A percentile compares a stretch with the other conserved stretches of the same genome.
These are phyloP conservation scores for Drosophila recens DNA, from an alignment of 2,888 invertebrate species.

Conservation along the genomic window DNA sequence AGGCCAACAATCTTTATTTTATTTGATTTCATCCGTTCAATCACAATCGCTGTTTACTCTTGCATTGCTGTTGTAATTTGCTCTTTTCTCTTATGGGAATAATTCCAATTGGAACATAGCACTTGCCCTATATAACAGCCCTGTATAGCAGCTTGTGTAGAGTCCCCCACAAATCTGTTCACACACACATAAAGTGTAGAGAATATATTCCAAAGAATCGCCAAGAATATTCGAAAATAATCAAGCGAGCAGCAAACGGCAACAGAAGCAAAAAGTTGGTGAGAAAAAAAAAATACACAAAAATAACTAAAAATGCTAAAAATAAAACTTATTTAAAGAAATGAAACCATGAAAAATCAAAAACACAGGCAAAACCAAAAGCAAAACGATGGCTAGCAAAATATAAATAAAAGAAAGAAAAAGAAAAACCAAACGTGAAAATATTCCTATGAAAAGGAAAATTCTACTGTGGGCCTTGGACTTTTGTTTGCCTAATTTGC, in stretches of 20 bases:
- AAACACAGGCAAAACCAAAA: constrained; percentile 66
- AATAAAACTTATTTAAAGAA: constrained; percentile 84
- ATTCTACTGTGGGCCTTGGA: constrained; percentile 40
- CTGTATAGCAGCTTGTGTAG: constrained; percentile 19
- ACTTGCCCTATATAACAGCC: too few relatives aligned
- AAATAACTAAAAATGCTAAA: constrained; percentile 82
- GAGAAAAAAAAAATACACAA: constrained; percentile 70
- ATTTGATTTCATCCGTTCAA: constrained; percentile 40
- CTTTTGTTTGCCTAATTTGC: constrained; percentile 52
- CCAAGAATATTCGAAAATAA: constrained; percentile 67
- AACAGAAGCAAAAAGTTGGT: constrained; percentile 54
- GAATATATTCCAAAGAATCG: constrained; percentile 69
- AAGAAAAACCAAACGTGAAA: constrained; percentile 33
- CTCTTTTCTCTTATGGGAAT: not conserved
- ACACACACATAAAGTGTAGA: constrained; percentile 42
- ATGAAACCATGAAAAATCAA: constrained; percentile 84
- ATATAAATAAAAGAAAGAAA: constrained; percentile 63
- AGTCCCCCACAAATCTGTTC: constrained; percentile 57
- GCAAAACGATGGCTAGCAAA: constrained; percentile 68
- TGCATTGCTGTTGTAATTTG: constrained; percentile 26
- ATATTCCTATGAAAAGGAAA: constrained; percentile 38
- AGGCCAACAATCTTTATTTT: constrained; percentile 58
- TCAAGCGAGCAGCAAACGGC: constrained; percentile 45
- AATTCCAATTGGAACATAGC: constrained; percentile 19
- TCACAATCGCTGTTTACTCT: constrained; percentile 60